phyloP scores from a whole-genome alignment of 2,113 vertebrate species.

The Nothocercus julius region DNA sequence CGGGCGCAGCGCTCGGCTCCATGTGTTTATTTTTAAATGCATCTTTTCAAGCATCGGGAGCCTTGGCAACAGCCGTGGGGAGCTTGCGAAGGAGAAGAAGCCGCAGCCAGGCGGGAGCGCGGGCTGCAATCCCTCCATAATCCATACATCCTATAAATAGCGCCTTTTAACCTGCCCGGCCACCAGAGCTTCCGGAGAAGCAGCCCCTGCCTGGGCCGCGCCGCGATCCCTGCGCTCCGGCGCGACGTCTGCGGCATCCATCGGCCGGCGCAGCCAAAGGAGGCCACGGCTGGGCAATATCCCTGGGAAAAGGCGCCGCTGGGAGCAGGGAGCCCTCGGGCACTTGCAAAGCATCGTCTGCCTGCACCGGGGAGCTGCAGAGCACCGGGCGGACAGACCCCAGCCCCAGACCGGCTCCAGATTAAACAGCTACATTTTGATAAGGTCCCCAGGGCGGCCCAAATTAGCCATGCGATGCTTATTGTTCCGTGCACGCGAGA shows the following conservation, averaged over 20 bases:
- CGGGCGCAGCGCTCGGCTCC: slow-evolving; percentile 18
- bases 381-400: too few species aligned
- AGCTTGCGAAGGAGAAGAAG: background rate
- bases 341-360: too few species aligned
- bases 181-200: rapidly evolving
- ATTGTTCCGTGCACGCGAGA: slow-evolving; percentile 1
- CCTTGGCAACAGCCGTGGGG: slow-evolving; percentile 35
- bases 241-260: too few species aligned
- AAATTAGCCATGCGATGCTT: slow-evolving; percentile 17
- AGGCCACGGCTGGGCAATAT: too few species aligned
- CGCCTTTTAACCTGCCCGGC: rapidly evolving
- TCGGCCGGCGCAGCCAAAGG: too few species aligned
- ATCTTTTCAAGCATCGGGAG: slow-evolving; percentile 58
- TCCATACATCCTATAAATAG: background rate
- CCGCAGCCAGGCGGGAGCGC: background rate
- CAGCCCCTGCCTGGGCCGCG: background rate
- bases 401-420: too few species aligned
- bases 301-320: too few species aligned
- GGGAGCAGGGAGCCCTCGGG: too few species aligned
- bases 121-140: background rate
- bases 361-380: too few species aligned
- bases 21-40: slow-evolving; percentile 30
- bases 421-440: background rate
- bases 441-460: background rate
- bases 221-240: background rate